These are phyloP conservation scores for Hucho hucho DNA, from an alignment of 2,113 vertebrate species.

Conservation along the genomic window DNA sequence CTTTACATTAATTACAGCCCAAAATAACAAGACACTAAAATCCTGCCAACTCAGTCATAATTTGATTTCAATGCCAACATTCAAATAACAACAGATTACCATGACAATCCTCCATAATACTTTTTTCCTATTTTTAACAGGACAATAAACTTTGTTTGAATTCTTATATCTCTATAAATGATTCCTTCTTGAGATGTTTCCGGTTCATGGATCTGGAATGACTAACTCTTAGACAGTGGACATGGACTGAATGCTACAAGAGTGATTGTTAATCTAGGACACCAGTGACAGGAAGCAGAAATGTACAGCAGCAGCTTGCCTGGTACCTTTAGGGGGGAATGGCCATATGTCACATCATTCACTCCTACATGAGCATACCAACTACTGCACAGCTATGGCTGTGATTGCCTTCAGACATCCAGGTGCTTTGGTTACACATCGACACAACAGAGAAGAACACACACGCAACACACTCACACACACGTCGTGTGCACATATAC, in stretches of 20 bases:
- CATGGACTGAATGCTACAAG: slow-evolving; percentile 37
- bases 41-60: not conserved
- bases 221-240: slow-evolving; percentile 37
- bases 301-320: slow-evolving; percentile 51
- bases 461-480: not conserved
- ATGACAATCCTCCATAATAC: not conserved
- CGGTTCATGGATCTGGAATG: slow-evolving; percentile 6
- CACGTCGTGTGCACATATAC: too few relatives aligned
- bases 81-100: not conserved
- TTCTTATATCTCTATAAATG: slow-evolving; percentile 11
- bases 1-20: not conserved
- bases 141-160: not conserved
- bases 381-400: slow-evolving; percentile 19
- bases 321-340: not conserved
- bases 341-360: not conserved
- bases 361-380: not conserved
- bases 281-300: slow-evolving; percentile 54
- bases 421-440: slow-evolving; percentile 37
- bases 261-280: slow-evolving; percentile 43
- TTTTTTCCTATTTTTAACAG: not conserved
- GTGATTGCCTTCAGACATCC: slow-evolving; percentile 20
- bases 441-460: slow-evolving; percentile 13
- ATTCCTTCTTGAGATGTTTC: slow-evolving; percentile 17
- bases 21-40: not conserved
- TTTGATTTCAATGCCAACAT: not conserved